Evolutionary conservation across 37 sponge, comb jelly and placozoan species (phyloP), one percentile per base, ranked within the genome.

Genomic region (Tethya wilhelma): DNA sequence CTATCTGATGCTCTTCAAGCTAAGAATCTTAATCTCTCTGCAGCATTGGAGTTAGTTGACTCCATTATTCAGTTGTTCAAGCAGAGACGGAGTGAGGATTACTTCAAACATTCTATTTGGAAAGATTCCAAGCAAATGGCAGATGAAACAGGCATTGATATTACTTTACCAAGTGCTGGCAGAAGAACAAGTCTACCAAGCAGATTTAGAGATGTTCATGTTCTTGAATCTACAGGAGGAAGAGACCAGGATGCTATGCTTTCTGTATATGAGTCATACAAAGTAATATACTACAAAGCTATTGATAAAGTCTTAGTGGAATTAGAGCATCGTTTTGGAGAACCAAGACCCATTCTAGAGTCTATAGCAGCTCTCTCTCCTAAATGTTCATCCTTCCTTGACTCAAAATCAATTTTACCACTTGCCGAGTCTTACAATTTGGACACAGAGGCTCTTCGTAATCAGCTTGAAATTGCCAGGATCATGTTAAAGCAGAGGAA

Each of bases 1-100:
- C 63, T 62, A 12, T 77, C 78, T 58, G 78, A 77, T 77, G 38
- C 60, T 32, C 60, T 77, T 28, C 78, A 77, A 30, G 78, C 19
- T 31, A 77, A 77, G 38, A 7, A 39, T 31, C 28, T 77, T 6
- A 59, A 77, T 59, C 64, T 77, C 64, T 36, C 62, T n/a, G 28
- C 33, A n/a, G 78, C 78, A 59, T 58, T 77, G n/a, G 62, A 77
- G 26, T 58, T 77, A 30, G 63, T 59, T n/a, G 60, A 77, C 12
- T 40, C 80, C 41, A 30, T 79, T 8, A 58, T 75, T 28, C 41
- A 79, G 28, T 36, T 31, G 34, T 31, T 68, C 23, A 64, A 64
- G 32, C 44, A 68, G 66, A 46, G 44, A 64, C 64, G 68, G 42
- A 63, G 78, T 63, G 64, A 64, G 28, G 39, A 23, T 64, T 30